phyloP scores from a whole-genome alignment of 2,888 invertebrate genomes.

The Himalopsyche kuldschensis region DNA sequence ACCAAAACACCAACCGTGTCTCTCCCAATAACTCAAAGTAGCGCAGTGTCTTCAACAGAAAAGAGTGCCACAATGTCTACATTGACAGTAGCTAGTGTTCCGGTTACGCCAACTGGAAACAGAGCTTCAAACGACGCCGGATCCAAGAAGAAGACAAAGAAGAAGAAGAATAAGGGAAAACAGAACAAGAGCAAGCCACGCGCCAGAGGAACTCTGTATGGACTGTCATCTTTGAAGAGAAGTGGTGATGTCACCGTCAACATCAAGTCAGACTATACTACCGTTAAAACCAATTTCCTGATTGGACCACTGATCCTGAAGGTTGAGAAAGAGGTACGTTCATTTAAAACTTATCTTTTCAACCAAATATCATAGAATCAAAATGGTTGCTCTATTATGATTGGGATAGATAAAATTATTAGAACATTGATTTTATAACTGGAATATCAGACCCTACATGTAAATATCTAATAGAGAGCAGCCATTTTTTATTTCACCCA shows the following conservation, averaged over 20 bases:
- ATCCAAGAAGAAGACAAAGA: conserved; percentile 48
- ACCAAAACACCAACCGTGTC: neutral
- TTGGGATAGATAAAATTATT: too few relatives aligned
- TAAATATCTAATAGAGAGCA: too few relatives aligned
- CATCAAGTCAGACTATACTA: conserved; percentile 78
- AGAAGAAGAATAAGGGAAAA: conserved; percentile 47
- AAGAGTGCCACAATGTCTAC: conserved; percentile 43
- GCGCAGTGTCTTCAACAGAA: neutral
- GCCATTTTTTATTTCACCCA: too few relatives aligned
- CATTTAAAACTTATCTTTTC: too few relatives aligned
- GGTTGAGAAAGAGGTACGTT: conserved; percentile 72
- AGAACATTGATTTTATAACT: too few relatives aligned
- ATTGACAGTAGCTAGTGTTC: conserved; percentile 46
- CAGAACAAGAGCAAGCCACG: conserved; percentile 60
- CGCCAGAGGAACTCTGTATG: conserved; percentile 79
- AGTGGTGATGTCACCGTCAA: conserved; percentile 80
- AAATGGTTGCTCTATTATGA: too few relatives aligned
- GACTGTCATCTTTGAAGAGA: conserved; percentile 75
- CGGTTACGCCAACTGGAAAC: conserved; percentile 46
- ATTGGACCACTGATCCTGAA: conserved; percentile 78
- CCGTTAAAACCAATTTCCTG: conserved; percentile 79
- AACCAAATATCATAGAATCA: too few relatives aligned
- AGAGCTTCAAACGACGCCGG: conserved; percentile 44
- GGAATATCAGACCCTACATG: too few relatives aligned
- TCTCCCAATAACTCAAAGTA: neutral